phyloP scores from a whole-genome alignment of 2,113 vertebrate genomes.

The Muscicapa adusta region DNA sequence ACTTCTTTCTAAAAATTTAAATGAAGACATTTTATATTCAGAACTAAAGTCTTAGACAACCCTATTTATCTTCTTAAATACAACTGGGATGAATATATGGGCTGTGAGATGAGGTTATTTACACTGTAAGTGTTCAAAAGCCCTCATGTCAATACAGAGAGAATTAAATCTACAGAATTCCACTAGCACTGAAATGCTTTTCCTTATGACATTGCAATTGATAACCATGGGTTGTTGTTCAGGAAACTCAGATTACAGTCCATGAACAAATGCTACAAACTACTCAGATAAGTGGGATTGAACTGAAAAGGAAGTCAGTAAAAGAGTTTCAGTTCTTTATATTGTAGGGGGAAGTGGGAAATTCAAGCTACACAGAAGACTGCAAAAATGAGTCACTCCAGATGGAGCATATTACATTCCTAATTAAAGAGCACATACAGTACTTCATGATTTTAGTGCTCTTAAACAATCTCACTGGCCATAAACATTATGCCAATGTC shows the following conservation, averaged over 20 bases:
- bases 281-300: not conserved
- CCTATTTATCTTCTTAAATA: not conserved
- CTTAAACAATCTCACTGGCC: conserved; percentile 54
- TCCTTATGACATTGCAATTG: not conserved
- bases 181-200: not conserved
- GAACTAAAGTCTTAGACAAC: not conserved
- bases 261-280: not conserved
- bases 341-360: not conserved
- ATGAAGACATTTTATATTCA: not conserved
- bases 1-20: not conserved
- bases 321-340: not conserved
- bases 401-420: conserved; percentile 49
- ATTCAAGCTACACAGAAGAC: conserved; percentile 34
- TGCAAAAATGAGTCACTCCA: conserved; percentile 60
- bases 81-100: not conserved
- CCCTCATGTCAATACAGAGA: not conserved
- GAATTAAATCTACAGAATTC: not conserved
- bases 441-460: conserved; percentile 45
- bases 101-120: not conserved
- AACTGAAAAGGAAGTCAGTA: not conserved
- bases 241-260: not conserved
- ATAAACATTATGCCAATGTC: conserved; percentile 64
- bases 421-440: conserved; percentile 60
- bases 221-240: not conserved
- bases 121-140: not conserved